Evolutionary conservation across 2,797 vertebrate genomes (phyloP).

Genomic region (Sparidentex hasta): DNA sequence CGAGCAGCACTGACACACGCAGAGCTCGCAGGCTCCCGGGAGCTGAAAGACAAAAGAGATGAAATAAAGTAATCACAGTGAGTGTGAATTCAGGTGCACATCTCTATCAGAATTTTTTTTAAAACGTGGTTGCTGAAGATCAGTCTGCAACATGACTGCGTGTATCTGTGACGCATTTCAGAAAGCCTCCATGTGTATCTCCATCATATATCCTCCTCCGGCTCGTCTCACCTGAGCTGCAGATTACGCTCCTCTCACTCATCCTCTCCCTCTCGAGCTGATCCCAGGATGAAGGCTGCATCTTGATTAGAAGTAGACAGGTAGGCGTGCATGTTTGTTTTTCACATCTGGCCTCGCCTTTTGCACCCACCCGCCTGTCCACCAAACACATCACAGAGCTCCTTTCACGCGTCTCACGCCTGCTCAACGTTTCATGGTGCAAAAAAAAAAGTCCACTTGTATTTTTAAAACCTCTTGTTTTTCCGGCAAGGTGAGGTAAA

Average conservation of each 20-base stretch:
- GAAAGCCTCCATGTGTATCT: not conserved
- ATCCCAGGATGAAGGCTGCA: constrained; percentile 17
- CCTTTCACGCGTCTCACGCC: constrained; percentile 10
- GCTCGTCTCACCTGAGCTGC: constrained; percentile 39
- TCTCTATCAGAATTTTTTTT: not conserved
- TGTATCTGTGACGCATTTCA: not conserved
- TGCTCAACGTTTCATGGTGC: not conserved
- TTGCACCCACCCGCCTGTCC: constrained; percentile 4
- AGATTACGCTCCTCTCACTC: not conserved
- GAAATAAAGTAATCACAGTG: not conserved
- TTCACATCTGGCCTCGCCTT: constrained; percentile 43
- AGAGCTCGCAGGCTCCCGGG: constrained; percentile 26
- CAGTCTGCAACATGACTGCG: not conserved
- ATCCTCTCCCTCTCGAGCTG: constrained; percentile 19
- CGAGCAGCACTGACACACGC: constrained; percentile 25
- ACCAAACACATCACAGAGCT: constrained; percentile 10
- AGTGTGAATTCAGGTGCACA: not conserved
- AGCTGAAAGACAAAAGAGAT: constrained; percentile 9
- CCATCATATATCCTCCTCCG: not conserved
- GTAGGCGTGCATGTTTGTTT: constrained; percentile 57
- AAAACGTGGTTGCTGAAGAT: not conserved
- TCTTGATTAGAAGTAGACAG: constrained; percentile 3
- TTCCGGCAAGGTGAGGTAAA: not conserved
- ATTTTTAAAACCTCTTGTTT: not conserved
- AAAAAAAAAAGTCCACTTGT: not conserved